Percentiles rank a stretch among this genome's conserved stretches.
Evolutionary conservation across 2,113 vertebrate genomes (phyloP).

Genomic region (Nasalis larvatus): DNA sequence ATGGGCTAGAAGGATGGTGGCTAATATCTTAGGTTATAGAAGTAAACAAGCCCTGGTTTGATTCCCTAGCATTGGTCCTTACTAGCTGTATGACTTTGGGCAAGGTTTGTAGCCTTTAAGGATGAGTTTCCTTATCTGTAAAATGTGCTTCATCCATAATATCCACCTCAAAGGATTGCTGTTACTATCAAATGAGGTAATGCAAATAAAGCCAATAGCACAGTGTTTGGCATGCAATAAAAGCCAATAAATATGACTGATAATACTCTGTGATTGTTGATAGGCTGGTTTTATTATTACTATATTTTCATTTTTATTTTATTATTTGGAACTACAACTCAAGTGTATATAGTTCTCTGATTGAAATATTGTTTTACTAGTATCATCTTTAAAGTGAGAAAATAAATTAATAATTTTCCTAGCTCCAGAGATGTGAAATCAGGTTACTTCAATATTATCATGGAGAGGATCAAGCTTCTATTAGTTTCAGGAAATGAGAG

Average conservation of each 20-base stretch:
- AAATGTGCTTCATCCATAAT: background rate
- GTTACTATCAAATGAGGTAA: background rate
- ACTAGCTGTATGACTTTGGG: background rate
- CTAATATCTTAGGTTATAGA: background rate
- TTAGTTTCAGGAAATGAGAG: background rate
- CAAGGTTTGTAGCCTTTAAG: background rate
- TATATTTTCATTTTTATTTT: slow-evolving; percentile 21
- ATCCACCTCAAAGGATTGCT: background rate
- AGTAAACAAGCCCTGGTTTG: background rate
- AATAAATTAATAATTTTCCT: background rate
- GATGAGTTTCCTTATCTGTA: background rate
- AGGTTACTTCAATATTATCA: background rate
- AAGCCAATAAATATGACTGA: background rate
- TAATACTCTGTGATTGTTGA: background rate
- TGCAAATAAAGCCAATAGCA: background rate
- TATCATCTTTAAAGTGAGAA: background rate
- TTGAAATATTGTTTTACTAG: background rate
- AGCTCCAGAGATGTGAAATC: background rate
- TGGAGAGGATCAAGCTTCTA: background rate
- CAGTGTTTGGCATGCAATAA: background rate
- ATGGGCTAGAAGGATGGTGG: background rate
- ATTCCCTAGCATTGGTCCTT: background rate
- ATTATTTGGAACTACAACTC: background rate
- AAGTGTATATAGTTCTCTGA: background rate
- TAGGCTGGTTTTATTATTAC: background rate